Conservation (phyloP, 2,797 vertebrate genomes). For the Pampus argenteus region DNA sequence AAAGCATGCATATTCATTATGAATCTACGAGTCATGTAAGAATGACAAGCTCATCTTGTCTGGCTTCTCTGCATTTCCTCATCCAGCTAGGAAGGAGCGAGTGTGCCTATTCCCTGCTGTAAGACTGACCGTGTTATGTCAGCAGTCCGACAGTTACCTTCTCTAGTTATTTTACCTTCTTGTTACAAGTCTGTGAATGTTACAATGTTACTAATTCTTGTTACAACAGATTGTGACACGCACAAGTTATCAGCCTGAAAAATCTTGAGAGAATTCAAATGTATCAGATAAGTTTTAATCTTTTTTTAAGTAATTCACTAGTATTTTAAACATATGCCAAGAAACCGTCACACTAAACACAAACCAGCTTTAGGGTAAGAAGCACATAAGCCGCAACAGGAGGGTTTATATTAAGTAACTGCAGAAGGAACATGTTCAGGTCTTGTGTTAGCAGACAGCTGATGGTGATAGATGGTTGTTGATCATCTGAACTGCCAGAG, state of each 20-base stretch:
- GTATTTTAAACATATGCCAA: slow-evolving; percentile 31
- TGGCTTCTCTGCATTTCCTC: not conserved
- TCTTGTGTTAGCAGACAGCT: slow-evolving; percentile 21
- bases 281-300: slow-evolving; percentile 21
- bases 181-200: too few relatives aligned
- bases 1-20: not conserved
- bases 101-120: not conserved
- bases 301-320: slow-evolving; percentile 9
- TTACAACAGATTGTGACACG: slow-evolving; percentile 35
- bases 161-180: slow-evolving; percentile 33
- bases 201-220: too few relatives aligned
- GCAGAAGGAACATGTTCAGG: slow-evolving; percentile 59
- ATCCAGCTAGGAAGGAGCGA: not conserved
- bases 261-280: slow-evolving; percentile 9
- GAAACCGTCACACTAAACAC: slow-evolving; percentile 12
- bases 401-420: slow-evolving; percentile 27
- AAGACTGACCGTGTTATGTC: not conserved
- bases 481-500: slow-evolving; percentile 13
- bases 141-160: slow-evolving; percentile 48
- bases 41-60: slow-evolving; percentile 11
- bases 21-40: not conserved
- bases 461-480: not conserved
- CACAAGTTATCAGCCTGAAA: slow-evolving; percentile 22
- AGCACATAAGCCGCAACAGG: slow-evolving; percentile 21
- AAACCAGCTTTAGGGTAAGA: slow-evolving; percentile 19